Base-by-base conservation (phyloP, 2,888 invertebrate genomes). In the Xylocampa areola region DNA sequence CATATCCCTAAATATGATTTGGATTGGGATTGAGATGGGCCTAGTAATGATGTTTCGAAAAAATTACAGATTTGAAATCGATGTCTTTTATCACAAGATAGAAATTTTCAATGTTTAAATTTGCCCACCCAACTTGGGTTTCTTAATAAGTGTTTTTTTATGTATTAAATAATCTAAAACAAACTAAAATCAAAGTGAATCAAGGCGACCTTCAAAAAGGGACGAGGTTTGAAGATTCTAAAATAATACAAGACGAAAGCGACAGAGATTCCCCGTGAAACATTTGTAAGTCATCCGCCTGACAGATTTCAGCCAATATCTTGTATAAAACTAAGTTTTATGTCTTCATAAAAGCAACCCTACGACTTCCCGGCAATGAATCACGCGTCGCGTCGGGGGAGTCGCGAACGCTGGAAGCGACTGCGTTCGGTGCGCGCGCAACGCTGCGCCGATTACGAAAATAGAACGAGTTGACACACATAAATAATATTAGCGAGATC, bases 401-500 rank as follows among this genome's bases (percentile, higher is more conserved):
- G 60, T 68, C 49, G 25, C 68, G 63, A 23, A 35, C 40, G 39
- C 17, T 65, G 57, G 40, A 43, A 57, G 49, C 54, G 48, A 36
- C 53, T 50, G 55, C 50, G 57, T 53, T 52, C 43, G 39, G 21
- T 30, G 53, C 50, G 55, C 67, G 48, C 64, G 66, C 74, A 70
- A 69, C 73, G 80, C 73, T 80, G 81, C 80, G 85, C 84, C 80
- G 80, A 78, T 82, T 84, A 82, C 86, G 75, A 82, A 92, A 91
- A 92, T 92, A 92, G 89, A 86, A 76, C 84, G 75, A 80, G 91
- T 92, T 93, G 92, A 92, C 93, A 92, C 89, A 91, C 89, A 92
- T 91, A 90, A 92, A 92, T 90, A 90, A 89, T 91, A 88, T 88
- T 86, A 85, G 86, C 80, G 67, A 58, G 77, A 71, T 89, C 88